Evolutionary conservation across 2,797 vertebrate genomes (phyloP).

Genomic region (Rhyacichthys aspro): DNA sequence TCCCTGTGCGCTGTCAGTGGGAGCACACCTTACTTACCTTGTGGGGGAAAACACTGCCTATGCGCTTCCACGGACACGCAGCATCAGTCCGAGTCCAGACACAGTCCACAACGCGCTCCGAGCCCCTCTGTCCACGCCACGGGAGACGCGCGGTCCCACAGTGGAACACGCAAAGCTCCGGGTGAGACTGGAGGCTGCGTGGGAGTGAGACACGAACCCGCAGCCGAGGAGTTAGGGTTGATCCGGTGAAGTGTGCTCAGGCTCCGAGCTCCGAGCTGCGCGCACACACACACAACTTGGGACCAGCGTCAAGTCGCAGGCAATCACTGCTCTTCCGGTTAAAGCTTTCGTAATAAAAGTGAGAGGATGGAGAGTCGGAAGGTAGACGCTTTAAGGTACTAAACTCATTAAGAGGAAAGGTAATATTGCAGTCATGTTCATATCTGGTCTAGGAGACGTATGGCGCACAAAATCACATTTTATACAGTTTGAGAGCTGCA

Average conservation of each 20-base stretch:
- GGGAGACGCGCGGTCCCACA: not conserved
- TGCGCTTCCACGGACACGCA: slow-evolving; percentile 35
- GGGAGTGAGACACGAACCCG: not conserved
- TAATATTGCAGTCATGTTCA: not conserved
- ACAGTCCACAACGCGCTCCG: slow-evolving; percentile 2
- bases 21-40: slow-evolving; percentile 42
- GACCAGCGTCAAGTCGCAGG: slow-evolving; percentile 12
- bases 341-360: slow-evolving; percentile 27
- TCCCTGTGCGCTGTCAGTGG: not conserved
- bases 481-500: no score
- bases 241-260: slow-evolving; percentile 16
- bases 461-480: no score
- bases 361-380: not conserved
- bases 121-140: no score
- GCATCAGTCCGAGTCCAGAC: slow-evolving; percentile 26
- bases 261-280: slow-evolving; percentile 18
- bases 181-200: not conserved
- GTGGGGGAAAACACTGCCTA: slow-evolving; percentile 16
- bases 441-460: no score
- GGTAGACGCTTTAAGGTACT: no score
- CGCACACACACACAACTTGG: slow-evolving; percentile 29
- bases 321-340: slow-evolving; percentile 7
- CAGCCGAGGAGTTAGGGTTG: not conserved
- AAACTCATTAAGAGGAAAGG: no score
- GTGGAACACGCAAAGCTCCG: not conserved